Evolutionary conservation across 2,113 vertebrate species (phyloP), one percentile per base, ranked within the genome.

Genomic region (Burhinus bistriatus): DNA sequence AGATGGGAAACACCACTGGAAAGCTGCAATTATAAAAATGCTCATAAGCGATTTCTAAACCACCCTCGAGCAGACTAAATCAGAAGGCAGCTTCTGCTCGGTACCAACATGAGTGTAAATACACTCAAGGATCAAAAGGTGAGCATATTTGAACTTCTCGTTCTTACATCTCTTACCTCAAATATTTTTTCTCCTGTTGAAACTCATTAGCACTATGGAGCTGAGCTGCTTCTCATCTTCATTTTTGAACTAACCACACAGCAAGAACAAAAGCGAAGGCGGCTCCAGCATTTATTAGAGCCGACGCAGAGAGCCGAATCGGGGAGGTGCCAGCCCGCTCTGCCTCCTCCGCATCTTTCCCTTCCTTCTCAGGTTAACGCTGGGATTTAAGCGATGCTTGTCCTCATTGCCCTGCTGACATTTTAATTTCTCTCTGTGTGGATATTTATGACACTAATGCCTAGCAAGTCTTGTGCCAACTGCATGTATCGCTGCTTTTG

Each of bases 401-500:
- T 91, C 91, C 68, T 86, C 54, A 26, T 42, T 58, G 86, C 38
- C 15, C 42, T 83, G 71, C 58, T 73, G 68, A 65, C 20, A 18
- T 85, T 81, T 58, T 23, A 25, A 52, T 65, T 84, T 69, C 52
- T 75, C 47, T 64, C 83, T 20, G 5, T 23, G 64, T 94, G 89
- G 68, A 29, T 55, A 59, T 85, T 73, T 94, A 34, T 69, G 59
- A 95, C 69, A 54, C 65, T 61, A 58, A 54, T 75, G 77, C 75
- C 57, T 86, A 89, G 64, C 38, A 62, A 89, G 70, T 93, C 78
- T 82, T 91, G 84, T 93, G 87, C 94, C 95, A 95, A 90, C 58
- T 95, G 91, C 93, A 89, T 97, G 90, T 97, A 79, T 73, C 86
- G 47, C 77, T 84, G 85, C 75, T 80, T 89, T 82, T 78, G 59